Base-by-base conservation (phyloP, 2,888 invertebrate genomes). In the Ochlodes sylvanus region DNA sequence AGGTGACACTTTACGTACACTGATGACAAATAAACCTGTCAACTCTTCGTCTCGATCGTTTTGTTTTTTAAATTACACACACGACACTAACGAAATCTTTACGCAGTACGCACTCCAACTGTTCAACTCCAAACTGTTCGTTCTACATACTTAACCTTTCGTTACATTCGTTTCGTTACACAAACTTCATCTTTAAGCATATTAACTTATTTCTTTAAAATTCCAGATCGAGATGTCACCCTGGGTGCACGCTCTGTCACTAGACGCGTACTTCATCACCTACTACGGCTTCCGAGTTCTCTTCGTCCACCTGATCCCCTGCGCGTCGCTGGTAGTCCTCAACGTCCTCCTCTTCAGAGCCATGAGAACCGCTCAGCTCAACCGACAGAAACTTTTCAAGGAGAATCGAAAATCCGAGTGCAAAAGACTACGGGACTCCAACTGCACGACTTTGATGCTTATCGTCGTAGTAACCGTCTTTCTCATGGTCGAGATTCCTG, bases 291-390 rank as follows among this genome's bases (percentile, higher is more conserved):
- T 98, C 86, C 94, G 99, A 14, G 97, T 98, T 12, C 89, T 98
- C 7, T 98, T 98, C 87, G 98, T 99, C n/a, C 98, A 99, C 83
- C 92, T 98, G 72, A 94, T 98, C 69, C 99, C 99, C 0, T 98
- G 98, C 92, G 95, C 97, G 10, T 95, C 97, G 2, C 94, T 99
- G 52, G 98, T 98, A 0, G 96, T 98, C 17, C 94, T 99, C 62
- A 99, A 99, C 84, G 95, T 97, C 0, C 93, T 98, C 9, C 94
- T 99, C 4, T 98, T 98, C 84, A 93, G 95, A 63, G 98, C 98
- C 0, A 95, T 99, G 95, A 94, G 96, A 65, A 95, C 96, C 73
- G 98, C 98, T 0, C 97, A 98, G 82, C 93, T 95, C 67, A 95
- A 97, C 71, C 93, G 98, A 42, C 95, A 96, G 80, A 94, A 96